phyloP scores from a whole-genome alignment of 2,888 invertebrate species.

The Zygaena filipendulae region DNA sequence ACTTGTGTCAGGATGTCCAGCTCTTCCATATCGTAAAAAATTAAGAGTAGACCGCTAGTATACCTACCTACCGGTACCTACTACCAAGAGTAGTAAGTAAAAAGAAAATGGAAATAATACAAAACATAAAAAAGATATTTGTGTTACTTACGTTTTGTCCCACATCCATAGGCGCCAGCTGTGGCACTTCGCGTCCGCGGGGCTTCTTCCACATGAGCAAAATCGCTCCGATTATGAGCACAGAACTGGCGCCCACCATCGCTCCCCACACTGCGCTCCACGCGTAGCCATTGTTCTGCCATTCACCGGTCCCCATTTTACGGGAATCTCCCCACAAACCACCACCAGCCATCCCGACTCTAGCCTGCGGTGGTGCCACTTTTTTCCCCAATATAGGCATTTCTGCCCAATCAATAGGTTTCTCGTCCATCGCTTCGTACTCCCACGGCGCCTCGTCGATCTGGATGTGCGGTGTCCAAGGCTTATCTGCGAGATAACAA shows the following conservation, averaged over 20 bases:
- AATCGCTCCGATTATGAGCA: conserved; percentile 40
- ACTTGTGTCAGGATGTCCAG: no score
- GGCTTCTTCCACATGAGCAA: conserved; percentile 44
- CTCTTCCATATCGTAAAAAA: no score
- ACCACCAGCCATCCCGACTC: conserved; percentile 16
- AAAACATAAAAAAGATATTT: no score
- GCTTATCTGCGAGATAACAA: conserved; percentile 60
- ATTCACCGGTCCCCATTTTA: conserved; percentile 4
- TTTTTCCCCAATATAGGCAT: no score
- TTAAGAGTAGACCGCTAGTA: no score
- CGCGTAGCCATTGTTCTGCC: conserved; percentile 29
- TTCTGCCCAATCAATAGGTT: conserved; percentile 20
- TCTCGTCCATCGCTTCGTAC: conserved; percentile 23
- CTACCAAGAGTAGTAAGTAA: no score
- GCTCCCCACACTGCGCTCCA: conserved; percentile 55
- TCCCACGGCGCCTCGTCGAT: conserved; percentile 35
- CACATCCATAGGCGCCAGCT: conserved; percentile 48
- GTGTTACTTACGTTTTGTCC: conserved; percentile 44
- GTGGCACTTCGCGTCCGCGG: conserved; percentile 30
- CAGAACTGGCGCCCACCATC: conserved; percentile 44
- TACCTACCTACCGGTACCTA: no score
- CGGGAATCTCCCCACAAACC: background rate
- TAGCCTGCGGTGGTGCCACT: conserved; percentile 26
- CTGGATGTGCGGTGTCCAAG: conserved; percentile 38
- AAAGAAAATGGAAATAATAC: no score